Conservation (phyloP, 2,113 vertebrate species). For the Spea multiplicata region DNA sequence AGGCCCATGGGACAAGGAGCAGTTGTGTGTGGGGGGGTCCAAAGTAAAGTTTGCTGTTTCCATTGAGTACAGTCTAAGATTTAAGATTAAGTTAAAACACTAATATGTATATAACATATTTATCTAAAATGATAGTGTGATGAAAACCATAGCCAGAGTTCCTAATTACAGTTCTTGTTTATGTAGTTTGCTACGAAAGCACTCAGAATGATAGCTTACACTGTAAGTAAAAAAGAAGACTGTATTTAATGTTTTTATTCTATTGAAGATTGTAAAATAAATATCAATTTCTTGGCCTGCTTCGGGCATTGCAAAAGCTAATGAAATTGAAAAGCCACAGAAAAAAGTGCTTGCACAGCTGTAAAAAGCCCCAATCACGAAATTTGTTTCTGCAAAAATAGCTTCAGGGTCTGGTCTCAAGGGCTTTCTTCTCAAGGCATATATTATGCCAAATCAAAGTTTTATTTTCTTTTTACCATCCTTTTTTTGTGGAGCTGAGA, state of each 20-base stretch:
- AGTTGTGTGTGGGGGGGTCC: too few relatives aligned
- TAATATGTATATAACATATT: too few relatives aligned
- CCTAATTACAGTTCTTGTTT: conserved; percentile 13
- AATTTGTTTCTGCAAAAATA: conserved; percentile 37
- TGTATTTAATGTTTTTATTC: conserved; percentile 26
- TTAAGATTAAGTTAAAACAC: too few relatives aligned
- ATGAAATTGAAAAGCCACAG: conserved; percentile 4
- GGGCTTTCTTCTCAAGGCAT: conserved; percentile 6
- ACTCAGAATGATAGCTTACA: not conserved
- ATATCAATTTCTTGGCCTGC: conserved; percentile 41
- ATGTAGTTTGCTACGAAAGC: not conserved
- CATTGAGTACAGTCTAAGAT: too few relatives aligned
- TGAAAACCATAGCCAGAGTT: not conserved
- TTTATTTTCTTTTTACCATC: conserved; percentile 4
- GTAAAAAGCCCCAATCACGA: conserved; percentile 17
- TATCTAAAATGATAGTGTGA: too few relatives aligned
- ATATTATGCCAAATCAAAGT: conserved; percentile 19
- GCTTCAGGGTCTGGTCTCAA: conserved; percentile 16
- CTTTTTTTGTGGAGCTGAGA: too few relatives aligned
- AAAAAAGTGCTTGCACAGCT: conserved; percentile 39
- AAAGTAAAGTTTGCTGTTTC: too few relatives aligned
- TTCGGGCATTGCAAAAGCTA: conserved; percentile 24
- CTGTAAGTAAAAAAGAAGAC: conserved; percentile 26
- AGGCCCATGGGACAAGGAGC: too few relatives aligned
- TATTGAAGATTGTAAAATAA: conserved; percentile 32